phyloP scores from a whole-genome alignment of 1,140 invertebrate species.

The Hesperophylax magnus region DNA sequence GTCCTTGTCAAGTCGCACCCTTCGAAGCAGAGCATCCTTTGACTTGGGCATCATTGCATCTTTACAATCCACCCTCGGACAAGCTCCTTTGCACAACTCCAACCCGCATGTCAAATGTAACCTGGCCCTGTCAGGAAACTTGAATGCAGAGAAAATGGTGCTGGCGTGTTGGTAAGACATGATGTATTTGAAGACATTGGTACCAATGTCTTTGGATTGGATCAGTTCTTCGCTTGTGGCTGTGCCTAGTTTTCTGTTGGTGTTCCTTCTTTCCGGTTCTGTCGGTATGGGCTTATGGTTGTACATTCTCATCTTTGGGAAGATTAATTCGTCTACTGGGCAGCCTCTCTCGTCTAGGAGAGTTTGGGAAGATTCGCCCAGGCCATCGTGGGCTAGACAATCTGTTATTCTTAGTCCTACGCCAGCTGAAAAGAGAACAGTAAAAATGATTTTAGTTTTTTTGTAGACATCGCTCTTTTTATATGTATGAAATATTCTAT shows the following conservation, averaged over 20 bases:
- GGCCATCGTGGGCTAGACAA: conserved; percentile 81
- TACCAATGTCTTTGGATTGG: conserved; percentile 54
- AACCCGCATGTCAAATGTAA: conserved; percentile 79
- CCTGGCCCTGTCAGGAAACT: conserved; percentile 82
- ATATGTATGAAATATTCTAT: too few relatives aligned
- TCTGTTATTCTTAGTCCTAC: conserved; percentile 81
- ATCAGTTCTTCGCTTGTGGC: conserved; percentile 15
- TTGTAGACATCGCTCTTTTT: too few relatives aligned
- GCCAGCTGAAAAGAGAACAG: conserved; percentile 67
- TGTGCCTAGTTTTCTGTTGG: conserved; percentile 28
- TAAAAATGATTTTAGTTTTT: too few relatives aligned
- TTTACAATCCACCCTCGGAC: conserved; percentile 73
- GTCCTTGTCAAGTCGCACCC: conserved; percentile 67
- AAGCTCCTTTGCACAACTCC: conserved; percentile 77
- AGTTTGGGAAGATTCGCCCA: conserved; percentile 78
- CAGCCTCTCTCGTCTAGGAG: conserved; percentile 80
- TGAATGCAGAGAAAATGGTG: conserved; percentile 82
- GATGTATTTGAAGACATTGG: conserved; percentile 65
- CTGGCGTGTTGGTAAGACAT: conserved; percentile 74
- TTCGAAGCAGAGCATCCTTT: conserved; percentile 65
- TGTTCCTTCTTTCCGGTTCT: conserved; percentile 59
- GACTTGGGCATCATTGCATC: conserved; percentile 65
- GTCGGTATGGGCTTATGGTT: conserved; percentile 61
- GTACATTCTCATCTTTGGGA: conserved; percentile 69
- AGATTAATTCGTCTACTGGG: conserved; percentile 78